A percentile compares a stretch with the other conserved stretches of the same genome.
Conservation (phyloP, 2,113 vertebrate species). For the Opisthocomus hoazin region DNA sequence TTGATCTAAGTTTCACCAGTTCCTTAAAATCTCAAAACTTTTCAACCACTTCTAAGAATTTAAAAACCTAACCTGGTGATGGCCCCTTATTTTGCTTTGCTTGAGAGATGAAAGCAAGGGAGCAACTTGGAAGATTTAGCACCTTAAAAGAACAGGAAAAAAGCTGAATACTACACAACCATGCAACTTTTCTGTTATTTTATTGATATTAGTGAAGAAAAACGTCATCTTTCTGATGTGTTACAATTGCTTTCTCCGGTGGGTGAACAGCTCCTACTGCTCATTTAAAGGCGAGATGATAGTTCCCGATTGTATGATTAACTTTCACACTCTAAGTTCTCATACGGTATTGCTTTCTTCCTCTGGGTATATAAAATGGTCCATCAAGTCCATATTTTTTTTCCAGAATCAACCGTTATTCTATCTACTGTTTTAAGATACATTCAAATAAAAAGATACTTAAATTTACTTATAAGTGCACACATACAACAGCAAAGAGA, state of each 20-base stretch:
- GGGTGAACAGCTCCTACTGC: constrained; percentile 13
- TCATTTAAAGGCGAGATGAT: constrained; percentile 48
- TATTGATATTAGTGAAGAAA: constrained; percentile 70
- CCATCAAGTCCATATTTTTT: constrained; percentile 11
- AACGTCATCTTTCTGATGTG: constrained; percentile 46
- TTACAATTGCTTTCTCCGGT: constrained; percentile 49
- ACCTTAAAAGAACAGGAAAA: not conserved
- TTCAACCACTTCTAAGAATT: not conserved
- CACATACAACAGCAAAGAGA: constrained; percentile 59
- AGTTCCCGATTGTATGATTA: not conserved
- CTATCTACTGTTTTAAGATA: constrained; percentile 76
- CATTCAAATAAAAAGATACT: constrained; percentile 81
- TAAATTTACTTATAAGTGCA: constrained; percentile 64
- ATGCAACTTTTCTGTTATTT: constrained; percentile 55
- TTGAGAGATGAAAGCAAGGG: not conserved
- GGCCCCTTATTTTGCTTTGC: not conserved
- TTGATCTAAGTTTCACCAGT: not conserved
- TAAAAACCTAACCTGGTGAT: not conserved
- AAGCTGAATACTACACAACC: not conserved
- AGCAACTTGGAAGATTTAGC: not conserved
- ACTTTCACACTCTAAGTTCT: constrained; percentile 10
- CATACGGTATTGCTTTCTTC: constrained; percentile 35
- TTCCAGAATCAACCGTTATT: constrained; percentile 43
- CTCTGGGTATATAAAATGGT: constrained; percentile 53
- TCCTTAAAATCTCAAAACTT: not conserved